Percentiles rank a stretch among this genome's conserved stretches.
These are phyloP conservation scores for Tenodera sinensis DNA, from an alignment of 2,888 invertebrate genomes.

Conservation along the genomic window DNA sequence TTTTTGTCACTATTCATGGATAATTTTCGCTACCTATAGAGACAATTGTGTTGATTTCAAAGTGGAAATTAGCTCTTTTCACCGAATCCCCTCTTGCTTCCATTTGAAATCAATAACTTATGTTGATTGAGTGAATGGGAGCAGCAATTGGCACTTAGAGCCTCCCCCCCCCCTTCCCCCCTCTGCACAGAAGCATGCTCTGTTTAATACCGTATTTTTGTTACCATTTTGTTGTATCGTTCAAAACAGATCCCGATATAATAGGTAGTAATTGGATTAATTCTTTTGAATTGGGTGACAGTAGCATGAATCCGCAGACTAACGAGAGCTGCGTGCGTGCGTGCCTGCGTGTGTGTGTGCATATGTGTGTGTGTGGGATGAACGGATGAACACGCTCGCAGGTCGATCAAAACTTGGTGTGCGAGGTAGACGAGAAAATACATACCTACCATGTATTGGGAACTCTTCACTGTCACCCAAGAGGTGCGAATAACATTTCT, in stretches of 20 bases:
- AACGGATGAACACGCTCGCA: background rate
- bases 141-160: slow-evolving; percentile 7
- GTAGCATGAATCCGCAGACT: slow-evolving; percentile 8
- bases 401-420: background rate
- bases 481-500: too few species aligned
- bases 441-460: too few species aligned
- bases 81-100: background rate
- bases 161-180: too few species aligned
- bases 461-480: too few species aligned
- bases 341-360: background rate
- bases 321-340: background rate
- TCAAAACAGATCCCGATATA: slow-evolving; percentile 16
- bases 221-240: slow-evolving; percentile 15
- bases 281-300: slow-evolving; percentile 12
- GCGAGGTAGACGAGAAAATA: background rate
- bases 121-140: background rate
- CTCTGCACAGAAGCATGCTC: background rate
- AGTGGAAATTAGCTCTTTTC: background rate
- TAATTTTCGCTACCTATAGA: background rate
- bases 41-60: background rate
- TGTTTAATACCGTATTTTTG: slow-evolving; percentile 8
- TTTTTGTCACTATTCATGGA: background rate
- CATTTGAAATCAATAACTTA: slow-evolving; percentile 1
- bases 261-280: slow-evolving; percentile 17
- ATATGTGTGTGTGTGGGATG: too few species aligned